These are phyloP conservation scores for Porphyrio hochstetteri DNA, from an alignment of 2,113 vertebrate genomes.

Conservation along the genomic window DNA sequence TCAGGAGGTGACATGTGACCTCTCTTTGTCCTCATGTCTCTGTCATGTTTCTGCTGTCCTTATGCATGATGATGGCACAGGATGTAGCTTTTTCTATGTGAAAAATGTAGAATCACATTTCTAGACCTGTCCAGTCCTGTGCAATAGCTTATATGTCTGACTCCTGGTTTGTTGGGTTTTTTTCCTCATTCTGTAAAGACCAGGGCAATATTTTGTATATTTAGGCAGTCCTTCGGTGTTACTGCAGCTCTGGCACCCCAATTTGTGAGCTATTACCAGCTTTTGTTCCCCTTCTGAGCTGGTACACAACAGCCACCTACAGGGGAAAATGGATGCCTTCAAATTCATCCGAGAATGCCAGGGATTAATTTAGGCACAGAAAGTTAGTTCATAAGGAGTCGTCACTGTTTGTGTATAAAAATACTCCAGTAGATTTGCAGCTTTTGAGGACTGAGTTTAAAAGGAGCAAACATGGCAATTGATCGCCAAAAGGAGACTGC, in stretches of 20 bases:
- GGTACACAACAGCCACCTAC: neutral
- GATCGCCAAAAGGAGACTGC: neutral
- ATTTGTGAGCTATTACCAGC: neutral
- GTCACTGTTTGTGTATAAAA: neutral
- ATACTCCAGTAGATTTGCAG: neutral
- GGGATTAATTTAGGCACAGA: neutral
- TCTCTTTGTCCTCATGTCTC: neutral
- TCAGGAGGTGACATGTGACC: neutral
- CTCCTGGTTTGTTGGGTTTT: neutral
- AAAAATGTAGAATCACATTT: neutral
- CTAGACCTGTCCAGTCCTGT: neutral
- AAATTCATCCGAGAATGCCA: neutral
- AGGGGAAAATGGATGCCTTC: neutral
- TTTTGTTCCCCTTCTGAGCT: neutral
- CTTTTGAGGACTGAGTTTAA: neutral
- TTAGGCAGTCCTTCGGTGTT: neutral
- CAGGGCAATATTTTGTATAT: neutral
- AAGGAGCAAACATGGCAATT: neutral
- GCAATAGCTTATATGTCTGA: neutral
- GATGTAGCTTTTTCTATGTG: fast-evolving
- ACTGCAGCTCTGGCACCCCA: neutral
- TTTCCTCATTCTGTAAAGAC: neutral
- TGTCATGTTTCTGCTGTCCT: neutral
- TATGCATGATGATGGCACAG: fast-evolving
- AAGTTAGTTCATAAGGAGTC: neutral